Percentiles rank a stretch among this genome's conserved stretches.
Evolutionary conservation across 2,113 vertebrate genomes (phyloP).

Genomic region (Calidris pygmaea): DNA sequence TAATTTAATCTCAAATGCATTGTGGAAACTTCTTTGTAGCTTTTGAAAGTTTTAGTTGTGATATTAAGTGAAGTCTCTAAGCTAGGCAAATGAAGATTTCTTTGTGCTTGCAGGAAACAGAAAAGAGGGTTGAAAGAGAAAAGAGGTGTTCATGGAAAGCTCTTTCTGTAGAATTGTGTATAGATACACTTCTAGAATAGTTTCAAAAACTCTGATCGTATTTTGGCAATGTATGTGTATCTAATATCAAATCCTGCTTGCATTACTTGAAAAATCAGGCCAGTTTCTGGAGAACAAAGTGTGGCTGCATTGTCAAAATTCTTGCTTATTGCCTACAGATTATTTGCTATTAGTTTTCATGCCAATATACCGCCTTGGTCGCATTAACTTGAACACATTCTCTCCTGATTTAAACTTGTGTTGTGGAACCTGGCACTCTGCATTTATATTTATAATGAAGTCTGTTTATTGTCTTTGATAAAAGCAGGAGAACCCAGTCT

Average conservation of each 20-base stretch:
- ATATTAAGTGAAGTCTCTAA: not conserved
- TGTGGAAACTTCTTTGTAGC: not conserved
- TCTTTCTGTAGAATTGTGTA: not conserved
- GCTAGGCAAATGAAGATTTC: not conserved
- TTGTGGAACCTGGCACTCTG: not conserved
- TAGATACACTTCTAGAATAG: not conserved
- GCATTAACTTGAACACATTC: not conserved
- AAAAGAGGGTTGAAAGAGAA: not conserved
- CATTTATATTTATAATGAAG: constrained; percentile 12
- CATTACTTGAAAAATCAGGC: not conserved
- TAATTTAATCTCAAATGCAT: not conserved
- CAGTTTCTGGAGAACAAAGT: not conserved
- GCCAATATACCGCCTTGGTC: not conserved
- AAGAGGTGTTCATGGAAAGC: not conserved
- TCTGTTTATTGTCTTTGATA: constrained; percentile 17
- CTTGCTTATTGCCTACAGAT: not conserved
- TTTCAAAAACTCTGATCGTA: not conserved
- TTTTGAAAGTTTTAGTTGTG: not conserved
- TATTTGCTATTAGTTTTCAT: not conserved
- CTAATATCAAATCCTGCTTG: not conserved
- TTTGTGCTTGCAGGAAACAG: not conserved
- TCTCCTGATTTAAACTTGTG: not conserved
- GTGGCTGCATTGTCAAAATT: not conserved
- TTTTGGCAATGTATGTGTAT: not conserved
- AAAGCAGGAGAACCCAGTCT: not conserved